Conservation (phyloP, 2,888 invertebrate genomes). For the Aphidoletes aphidimyza region DNA sequence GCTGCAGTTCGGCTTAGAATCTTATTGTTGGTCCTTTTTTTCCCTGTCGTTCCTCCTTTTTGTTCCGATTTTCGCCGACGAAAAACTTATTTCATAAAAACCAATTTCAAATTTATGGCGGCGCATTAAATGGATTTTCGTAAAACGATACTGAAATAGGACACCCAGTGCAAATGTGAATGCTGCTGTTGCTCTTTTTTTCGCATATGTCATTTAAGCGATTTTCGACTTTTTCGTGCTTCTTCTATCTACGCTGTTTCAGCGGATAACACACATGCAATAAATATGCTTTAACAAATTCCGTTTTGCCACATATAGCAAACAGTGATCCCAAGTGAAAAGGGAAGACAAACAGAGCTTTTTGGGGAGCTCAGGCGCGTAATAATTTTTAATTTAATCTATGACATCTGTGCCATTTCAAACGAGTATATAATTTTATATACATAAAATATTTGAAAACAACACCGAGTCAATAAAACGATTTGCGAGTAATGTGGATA, state of each 20-base stretch:
- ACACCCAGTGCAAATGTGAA: slow-evolving; percentile 35
- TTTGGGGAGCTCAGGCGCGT: background rate
- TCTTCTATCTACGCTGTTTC: background rate
- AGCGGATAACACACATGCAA: background rate
- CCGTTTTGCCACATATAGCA: background rate
- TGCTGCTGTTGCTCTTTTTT: slow-evolving; percentile 29
- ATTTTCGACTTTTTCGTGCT: background rate
- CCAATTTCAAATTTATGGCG: slow-evolving; percentile 53
- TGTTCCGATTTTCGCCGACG: background rate
- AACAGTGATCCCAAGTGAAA: background rate
- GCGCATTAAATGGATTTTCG: slow-evolving; percentile 50
- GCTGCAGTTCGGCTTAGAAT: slow-evolving; percentile 29
- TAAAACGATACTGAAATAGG: slow-evolving; percentile 34
- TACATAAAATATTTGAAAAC: background rate
- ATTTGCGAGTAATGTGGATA: slow-evolving; percentile 18
- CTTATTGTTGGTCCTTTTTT: background rate
- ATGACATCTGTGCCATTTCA: slow-evolving; percentile 30
- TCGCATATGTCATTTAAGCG: slow-evolving; percentile 22
- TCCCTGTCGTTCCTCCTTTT: background rate
- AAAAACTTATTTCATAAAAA: slow-evolving; percentile 50
- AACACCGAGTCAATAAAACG: slow-evolving; percentile 28
- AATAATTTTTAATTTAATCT: slow-evolving; percentile 46
- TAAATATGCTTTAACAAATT: background rate
- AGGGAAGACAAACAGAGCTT: background rate
- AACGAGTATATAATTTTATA: background rate